phyloP scores from a whole-genome alignment of 2,888 invertebrate species.

The Brachyopa scutellaris region DNA sequence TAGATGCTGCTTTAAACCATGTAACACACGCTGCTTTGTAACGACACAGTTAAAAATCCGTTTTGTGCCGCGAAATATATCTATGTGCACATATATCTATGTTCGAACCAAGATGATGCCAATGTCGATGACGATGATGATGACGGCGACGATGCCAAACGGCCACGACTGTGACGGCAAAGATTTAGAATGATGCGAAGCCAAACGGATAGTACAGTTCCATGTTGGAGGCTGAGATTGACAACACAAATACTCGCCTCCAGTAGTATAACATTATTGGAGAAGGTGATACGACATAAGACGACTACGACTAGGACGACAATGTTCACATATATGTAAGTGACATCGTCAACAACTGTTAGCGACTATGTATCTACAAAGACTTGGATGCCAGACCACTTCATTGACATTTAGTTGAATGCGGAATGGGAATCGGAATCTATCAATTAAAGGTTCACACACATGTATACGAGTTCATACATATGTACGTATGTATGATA shows the following conservation, averaged over 20 bases:
- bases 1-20: constrained; percentile 56
- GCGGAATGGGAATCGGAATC: constrained; percentile 22
- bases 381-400: constrained; percentile 41
- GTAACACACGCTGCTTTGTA: constrained; percentile 44
- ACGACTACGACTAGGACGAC: constrained; percentile 38
- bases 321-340: constrained; percentile 58
- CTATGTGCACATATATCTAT: constrained; percentile 30
- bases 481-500: constrained; percentile 19
- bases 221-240: constrained; percentile 43
- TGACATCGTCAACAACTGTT: constrained; percentile 70
- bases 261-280: constrained; percentile 62
- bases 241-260: constrained; percentile 60
- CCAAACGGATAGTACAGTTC: constrained; percentile 16
- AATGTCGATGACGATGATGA: constrained; percentile 33
- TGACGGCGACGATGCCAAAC: constrained; percentile 56
- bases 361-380: constrained; percentile 53
- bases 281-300: constrained; percentile 61
- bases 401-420: constrained; percentile 49
- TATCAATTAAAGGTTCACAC: constrained; percentile 41
- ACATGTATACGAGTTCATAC: constrained; percentile 4
- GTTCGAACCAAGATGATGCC: constrained; percentile 17
- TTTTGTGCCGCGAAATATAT: constrained; percentile 33
- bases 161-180: constrained; percentile 44
- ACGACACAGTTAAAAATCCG: constrained; percentile 70
- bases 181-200: constrained; percentile 62